Conservation (phyloP, 2,888 invertebrate genomes). For the Phortica magna region DNA sequence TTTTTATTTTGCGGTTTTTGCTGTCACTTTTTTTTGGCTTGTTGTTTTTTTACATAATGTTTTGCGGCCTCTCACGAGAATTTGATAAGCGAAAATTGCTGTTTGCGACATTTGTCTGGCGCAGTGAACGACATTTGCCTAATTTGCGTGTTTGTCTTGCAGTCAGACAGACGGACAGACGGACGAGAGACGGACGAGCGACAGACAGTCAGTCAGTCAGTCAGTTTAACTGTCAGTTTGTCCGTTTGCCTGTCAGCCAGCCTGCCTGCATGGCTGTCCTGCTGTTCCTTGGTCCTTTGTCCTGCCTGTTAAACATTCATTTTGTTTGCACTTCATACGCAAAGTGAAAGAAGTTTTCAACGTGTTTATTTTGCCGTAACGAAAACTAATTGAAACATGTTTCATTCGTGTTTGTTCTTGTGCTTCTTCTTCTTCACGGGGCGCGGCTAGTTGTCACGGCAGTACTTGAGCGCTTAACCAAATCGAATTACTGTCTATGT, state of each 20-base stretch:
- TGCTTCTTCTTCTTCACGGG: background rate
- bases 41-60: background rate
- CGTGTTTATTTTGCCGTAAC: constrained; percentile 64
- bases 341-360: constrained; percentile 50
- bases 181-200: background rate
- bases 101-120: background rate
- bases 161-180: constrained; percentile 27
- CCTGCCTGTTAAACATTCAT: background rate
- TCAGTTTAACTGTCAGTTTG: background rate
- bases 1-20: background rate
- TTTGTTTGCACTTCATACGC: constrained; percentile 60
- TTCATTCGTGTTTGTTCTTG: constrained; percentile 25
- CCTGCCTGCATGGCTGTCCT: no score
- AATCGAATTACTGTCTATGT: background rate
- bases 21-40: background rate
- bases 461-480: background rate
- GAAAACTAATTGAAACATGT: constrained; percentile 68
- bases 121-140: background rate
- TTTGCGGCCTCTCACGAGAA: background rate
- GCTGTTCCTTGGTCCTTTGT: constrained; percentile 25
- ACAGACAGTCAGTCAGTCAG: constrained; percentile 35
- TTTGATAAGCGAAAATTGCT: constrained; percentile 5
- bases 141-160: constrained; percentile 4
- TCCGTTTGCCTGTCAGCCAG: background rate
- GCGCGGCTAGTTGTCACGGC: constrained; percentile 13